Percentiles rank a stretch among this genome's conserved stretches.
These are phyloP conservation scores for Corvus hawaiiensis DNA, from an alignment of 2,113 vertebrate species.

Conservation along the genomic window DNA sequence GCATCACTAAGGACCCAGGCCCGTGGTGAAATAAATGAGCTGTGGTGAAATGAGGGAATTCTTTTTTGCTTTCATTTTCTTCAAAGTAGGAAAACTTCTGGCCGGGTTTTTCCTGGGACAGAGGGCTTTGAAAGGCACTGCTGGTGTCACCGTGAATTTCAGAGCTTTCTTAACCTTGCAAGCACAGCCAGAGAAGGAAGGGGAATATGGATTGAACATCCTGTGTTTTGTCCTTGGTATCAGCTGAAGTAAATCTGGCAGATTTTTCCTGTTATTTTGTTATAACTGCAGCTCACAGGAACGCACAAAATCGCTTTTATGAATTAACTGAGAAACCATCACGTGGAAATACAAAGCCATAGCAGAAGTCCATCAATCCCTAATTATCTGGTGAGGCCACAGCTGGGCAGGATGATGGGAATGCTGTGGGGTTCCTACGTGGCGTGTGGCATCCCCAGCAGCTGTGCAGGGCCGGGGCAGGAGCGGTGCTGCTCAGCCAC, in stretches of 20 bases:
- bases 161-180: constrained; percentile 52
- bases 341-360: not conserved
- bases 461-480: not conserved
- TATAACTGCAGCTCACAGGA: constrained; percentile 56
- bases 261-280: constrained; percentile 92
- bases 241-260: constrained; percentile 76
- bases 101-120: not conserved
- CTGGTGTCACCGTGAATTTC: constrained; percentile 46
- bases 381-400: not conserved
- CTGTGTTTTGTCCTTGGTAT: constrained; percentile 78
- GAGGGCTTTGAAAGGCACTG: not conserved
- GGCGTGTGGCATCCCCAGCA: not conserved
- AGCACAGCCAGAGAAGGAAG: constrained; percentile 61
- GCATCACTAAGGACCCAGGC: constrained; percentile 2
- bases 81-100: not conserved
- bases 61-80: constrained; percentile 29
- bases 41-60: not conserved
- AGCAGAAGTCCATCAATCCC: not conserved
- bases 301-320: constrained; percentile 51
- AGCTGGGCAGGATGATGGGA: not conserved
- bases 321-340: constrained; percentile 42
- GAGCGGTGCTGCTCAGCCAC: not conserved
- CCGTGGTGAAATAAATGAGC: not conserved
- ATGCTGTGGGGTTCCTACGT: not conserved
- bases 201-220: constrained; percentile 67